Conservation (phyloP, 1,140 invertebrate genomes). For the Steinernema khuongi region DNA sequence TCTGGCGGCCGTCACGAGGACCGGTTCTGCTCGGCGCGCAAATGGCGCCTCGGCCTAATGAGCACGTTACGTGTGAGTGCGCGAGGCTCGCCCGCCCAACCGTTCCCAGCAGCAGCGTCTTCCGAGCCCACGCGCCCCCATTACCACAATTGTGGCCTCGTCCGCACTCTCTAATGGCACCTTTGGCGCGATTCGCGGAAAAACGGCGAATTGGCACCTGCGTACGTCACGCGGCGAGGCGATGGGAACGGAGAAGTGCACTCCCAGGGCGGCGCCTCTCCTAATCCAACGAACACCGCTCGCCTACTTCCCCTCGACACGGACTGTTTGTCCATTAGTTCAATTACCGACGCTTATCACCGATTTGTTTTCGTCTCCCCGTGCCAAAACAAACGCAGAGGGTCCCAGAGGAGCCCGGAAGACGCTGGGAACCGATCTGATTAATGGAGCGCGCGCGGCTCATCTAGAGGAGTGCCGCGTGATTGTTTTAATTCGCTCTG, state of each 20-base stretch:
- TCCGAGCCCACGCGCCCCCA: no score
- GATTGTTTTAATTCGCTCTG: no score
- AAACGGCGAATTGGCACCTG: background rate
- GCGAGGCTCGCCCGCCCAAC: background rate
- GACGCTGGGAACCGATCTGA: background rate
- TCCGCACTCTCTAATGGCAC: no score
- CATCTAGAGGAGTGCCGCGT: background rate
- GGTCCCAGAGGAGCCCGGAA: background rate
- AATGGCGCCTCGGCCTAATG: background rate
- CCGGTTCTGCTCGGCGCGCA: background rate
- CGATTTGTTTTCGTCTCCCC: background rate
- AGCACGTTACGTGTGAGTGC: slow-evolving; percentile 8
- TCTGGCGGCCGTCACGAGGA: background rate
- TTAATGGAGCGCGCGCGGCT: background rate
- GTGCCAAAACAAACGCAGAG: background rate
- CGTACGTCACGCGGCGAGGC: no score
- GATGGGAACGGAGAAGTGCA: no score
- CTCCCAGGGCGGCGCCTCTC: no score
- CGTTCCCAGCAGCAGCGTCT: no score
- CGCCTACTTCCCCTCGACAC: background rate
- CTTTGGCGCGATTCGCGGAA: no score
- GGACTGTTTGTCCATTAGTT: background rate
- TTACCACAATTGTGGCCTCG: no score
- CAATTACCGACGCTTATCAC: background rate
- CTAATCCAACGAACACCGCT: no score